A percentile compares a stretch with the other conserved stretches of the same genome.
Evolutionary conservation across 2,888 invertebrate genomes (phyloP).

Genomic region (Agapostemon virescens): DNA sequence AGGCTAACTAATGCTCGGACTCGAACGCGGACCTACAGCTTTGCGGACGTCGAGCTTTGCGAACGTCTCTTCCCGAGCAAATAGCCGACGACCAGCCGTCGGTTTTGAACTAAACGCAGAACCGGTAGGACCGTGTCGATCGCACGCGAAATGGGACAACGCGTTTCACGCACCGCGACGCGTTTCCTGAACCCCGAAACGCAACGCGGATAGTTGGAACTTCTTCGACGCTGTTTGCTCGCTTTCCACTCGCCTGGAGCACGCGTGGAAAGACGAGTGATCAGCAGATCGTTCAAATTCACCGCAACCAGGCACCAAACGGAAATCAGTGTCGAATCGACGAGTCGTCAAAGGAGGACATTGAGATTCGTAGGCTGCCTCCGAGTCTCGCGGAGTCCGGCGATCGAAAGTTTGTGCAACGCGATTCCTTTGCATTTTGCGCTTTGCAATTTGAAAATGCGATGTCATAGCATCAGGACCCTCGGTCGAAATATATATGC

Average conservation of each 20-base stretch:
- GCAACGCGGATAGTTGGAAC: not conserved
- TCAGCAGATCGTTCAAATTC: slow-evolving; percentile 50
- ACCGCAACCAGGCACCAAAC: slow-evolving; percentile 41
- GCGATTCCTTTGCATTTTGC: no score
- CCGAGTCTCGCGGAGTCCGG: no score
- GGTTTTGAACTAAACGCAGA: slow-evolving; percentile 7
- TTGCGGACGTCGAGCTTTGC: slow-evolving; percentile 36
- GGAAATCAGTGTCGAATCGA: slow-evolving; percentile 29
- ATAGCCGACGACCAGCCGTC: not conserved
- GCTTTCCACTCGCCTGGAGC: not conserved
- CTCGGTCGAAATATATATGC: no score
- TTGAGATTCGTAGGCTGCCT: slow-evolving; percentile 39
- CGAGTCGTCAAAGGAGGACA: slow-evolving; percentile 41
- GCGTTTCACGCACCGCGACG: slow-evolving; percentile 50
- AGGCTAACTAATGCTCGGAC: slow-evolving; percentile 71
- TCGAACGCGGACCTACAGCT: slow-evolving; percentile 46
- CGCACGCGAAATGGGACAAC: not conserved
- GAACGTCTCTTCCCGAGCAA: slow-evolving; percentile 25
- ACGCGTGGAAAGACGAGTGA: slow-evolving; percentile 33
- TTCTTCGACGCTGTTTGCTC: slow-evolving; percentile 27
- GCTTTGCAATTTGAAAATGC: no score
- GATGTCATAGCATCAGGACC: no score
- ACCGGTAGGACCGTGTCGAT: slow-evolving; percentile 16
- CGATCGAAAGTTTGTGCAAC: no score
- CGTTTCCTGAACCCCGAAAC: slow-evolving; percentile 46